Evolutionary conservation across 2,797 vertebrate species (phyloP).

Genomic region (Gymnothorax reevesii): DNA sequence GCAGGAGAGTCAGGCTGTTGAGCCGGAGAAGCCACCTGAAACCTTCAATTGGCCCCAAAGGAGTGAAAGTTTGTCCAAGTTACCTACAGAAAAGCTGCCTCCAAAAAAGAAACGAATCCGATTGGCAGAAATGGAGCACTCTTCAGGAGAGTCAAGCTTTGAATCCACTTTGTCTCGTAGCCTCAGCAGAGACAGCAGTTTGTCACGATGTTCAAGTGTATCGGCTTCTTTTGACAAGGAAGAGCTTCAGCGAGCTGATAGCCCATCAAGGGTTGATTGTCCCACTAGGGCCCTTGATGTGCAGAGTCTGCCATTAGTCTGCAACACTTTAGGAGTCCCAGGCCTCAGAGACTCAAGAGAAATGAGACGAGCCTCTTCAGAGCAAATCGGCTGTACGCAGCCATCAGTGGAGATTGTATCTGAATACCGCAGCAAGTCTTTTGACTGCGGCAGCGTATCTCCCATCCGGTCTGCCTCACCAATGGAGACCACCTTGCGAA

Average conservation of each 20-base stretch:
- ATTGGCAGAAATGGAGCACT: constrained; percentile 93
- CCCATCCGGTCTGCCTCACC: constrained; percentile 71
- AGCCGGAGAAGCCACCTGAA: constrained; percentile 83
- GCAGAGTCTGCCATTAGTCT: constrained; percentile 77
- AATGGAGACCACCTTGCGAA: constrained; percentile 62
- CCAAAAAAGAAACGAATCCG: constrained; percentile 98
- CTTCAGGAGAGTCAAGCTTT: constrained; percentile 90
- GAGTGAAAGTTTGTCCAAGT: constrained; percentile 92
- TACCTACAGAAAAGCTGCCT: constrained; percentile 95
- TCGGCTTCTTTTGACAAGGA: constrained; percentile 93
- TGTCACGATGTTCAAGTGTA: constrained; percentile 91
- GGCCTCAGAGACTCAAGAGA: constrained; percentile 69
- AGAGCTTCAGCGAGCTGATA: constrained; percentile 81
- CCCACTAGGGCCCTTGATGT: constrained; percentile 75
- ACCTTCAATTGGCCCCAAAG: constrained; percentile 95
- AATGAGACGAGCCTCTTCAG: constrained; percentile 91
- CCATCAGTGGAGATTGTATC: constrained; percentile 83
- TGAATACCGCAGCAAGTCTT: constrained; percentile 94
- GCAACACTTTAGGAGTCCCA: constrained; percentile 84
- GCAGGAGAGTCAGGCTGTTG: constrained; percentile 75
- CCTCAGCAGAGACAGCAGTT: constrained; percentile 91
- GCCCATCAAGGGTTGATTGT: constrained; percentile 76
- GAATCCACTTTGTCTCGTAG: constrained; percentile 91
- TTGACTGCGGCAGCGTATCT: constrained; percentile 87
- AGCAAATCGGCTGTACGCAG: constrained; percentile 89